Evolutionary conservation across 2,113 vertebrate species (phyloP).

Genomic region (Capreolus pygargus): DNA sequence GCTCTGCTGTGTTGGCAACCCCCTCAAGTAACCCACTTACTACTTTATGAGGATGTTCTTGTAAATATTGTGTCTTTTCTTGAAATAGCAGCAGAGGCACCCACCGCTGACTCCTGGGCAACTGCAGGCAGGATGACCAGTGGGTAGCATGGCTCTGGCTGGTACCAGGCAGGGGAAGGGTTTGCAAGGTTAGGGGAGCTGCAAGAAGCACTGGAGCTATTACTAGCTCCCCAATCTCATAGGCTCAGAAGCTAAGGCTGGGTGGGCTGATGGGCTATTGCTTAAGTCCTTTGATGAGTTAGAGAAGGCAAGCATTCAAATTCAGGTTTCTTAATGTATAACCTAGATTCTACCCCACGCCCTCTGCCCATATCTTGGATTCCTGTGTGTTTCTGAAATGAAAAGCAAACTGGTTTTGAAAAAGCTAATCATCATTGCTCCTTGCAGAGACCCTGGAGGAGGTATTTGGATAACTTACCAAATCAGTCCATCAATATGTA

Average conservation of each 20-base stretch:
- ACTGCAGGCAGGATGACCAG: fast-evolving
- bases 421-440: neutral
- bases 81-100: fast-evolving
- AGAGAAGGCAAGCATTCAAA: neutral
- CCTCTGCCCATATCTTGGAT: neutral
- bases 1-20: neutral
- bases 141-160: neutral
- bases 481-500: neutral
- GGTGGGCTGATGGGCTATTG: neutral
- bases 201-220: neutral
- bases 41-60: neutral
- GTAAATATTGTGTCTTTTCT: neutral
- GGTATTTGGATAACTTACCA: neutral
- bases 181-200: fast-evolving
- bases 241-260: neutral
- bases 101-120: neutral
- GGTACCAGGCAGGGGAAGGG: neutral
- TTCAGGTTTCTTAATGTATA: neutral
- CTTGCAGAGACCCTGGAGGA: neutral
- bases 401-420: neutral
- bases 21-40: neutral
- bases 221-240: neutral
- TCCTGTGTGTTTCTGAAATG: slow-evolving; percentile 26
- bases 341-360: neutral
- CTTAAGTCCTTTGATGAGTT: neutral